Base-by-base conservation (phyloP, 2,888 invertebrate genomes). In the Balanococcus diminutus region DNA sequence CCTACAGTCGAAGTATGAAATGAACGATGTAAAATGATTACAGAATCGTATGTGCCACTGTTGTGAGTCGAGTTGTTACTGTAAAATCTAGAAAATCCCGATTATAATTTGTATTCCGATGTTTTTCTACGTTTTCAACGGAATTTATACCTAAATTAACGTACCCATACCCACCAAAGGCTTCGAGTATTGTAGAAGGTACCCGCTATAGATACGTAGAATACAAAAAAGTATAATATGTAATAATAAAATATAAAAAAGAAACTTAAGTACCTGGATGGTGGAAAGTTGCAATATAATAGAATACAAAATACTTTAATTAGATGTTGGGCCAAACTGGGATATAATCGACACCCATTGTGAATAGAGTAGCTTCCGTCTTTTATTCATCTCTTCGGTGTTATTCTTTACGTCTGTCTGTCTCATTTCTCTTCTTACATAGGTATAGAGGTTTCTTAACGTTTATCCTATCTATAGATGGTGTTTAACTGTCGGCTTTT, bases 221-320 rank as follows among this genome's bases (percentile, higher is more conserved):
- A n/a, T n/a, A n/a, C n/a, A n/a, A n/a, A n/a, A n/a, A n/a, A n/a
- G n/a, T n/a, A n/a, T n/a, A n/a, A n/a, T n/a, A n/a, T n/a, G n/a
- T n/a, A n/a, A n/a, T n/a, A n/a, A n/a, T n/a, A 16, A 31, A 72
- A 72, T 14, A 32, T 16, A 25, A 61, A 61, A 61, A 61, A 61
- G 28, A 67, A 67, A 79, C 28, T 36, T 79, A 79, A n/a, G n/a
- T n/a, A n/a, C n/a, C n/a, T n/a, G n/a, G 75, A 79, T 36, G 75
- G 16, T 79, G 75, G 75, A 79, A 79, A 79, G 75, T 79, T 79
- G 75, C 75, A 79, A 79, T 79, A 79, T 79, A 79, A 79, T 79
- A 79, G 75, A 79, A 79, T 79, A 79, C 75, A 79, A 79, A 79
- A 79, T 79, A 79, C 75, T 79, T 79, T 79, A 79, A 79, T 79